Base-by-base conservation (phyloP, 2,797 vertebrate genomes). In the Poeciliopsis gracilis region DNA sequence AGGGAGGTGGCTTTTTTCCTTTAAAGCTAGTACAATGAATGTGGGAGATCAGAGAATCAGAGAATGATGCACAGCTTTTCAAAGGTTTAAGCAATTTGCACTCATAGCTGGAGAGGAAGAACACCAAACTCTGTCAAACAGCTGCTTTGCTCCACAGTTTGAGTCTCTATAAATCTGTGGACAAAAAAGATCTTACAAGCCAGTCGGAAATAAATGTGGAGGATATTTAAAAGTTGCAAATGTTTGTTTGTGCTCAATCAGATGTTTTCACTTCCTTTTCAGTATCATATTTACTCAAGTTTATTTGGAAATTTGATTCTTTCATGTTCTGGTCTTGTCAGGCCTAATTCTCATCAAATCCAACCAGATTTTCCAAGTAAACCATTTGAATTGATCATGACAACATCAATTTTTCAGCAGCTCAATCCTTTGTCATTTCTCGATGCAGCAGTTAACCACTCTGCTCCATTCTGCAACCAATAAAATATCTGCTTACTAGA, bases 131-230 rank as follows among this genome's bases (percentile, higher is more conserved):
- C 77, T 45, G 78, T 57, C 18, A 25, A 66, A 53, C 72, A 88
- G 76, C 72, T 76, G 47, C 79, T 88, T 90, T 79, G 80, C 82
- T 73, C 79, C 82, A 74, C 78, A 76, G 82, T 79, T 78, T 86
- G 78, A 87, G 72, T 86, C 41, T 75, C 38, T 63, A 75, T 55
- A 67, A 28, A 51, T 79, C 9, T 9, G 69, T 30, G 53, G 63
- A 78, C 83, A 45, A 53, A 53, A 73, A 76, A 73, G 15, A 53
- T 80, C 69, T 77, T 49, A 70, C 43, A 72, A 71, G 12, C 28
- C 15, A 61, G 13, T 33, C 5, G 6, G 28, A 59, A 33, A 61
- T 15, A 8, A 61, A 61, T 61, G 6, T 61, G 55, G n/a, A 57
- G n/a, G n/a, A 59, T 15, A 61, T 33, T 61, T 33, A 61, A 30